A percentile compares a stretch with the other conserved stretches of the same genome.
These are phyloP conservation scores for Alexandromys fortis DNA, from an alignment of 2,113 vertebrate genomes.

Conservation along the genomic window DNA sequence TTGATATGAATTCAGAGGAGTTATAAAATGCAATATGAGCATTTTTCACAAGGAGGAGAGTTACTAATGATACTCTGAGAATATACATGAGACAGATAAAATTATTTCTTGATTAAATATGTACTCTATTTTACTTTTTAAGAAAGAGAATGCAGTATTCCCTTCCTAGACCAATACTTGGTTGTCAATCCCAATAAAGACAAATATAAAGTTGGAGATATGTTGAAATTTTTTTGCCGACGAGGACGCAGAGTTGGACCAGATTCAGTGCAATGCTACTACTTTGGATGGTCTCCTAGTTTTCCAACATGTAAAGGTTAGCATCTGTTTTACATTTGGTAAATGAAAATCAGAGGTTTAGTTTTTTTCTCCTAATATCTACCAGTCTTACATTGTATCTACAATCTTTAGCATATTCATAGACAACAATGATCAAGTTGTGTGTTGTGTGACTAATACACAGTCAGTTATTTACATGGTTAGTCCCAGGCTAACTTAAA, in stretches of 20 bases:
- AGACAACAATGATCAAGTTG: neutral
- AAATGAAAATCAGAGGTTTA: neutral
- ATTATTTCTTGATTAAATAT: neutral
- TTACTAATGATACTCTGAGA: neutral
- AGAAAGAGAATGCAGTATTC: constrained; percentile 79
- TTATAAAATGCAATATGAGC: neutral
- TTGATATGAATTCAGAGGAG: too few relatives aligned
- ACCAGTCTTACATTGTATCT: neutral
- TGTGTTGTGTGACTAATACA: neutral
- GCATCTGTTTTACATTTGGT: neutral
- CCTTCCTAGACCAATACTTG: fast-evolving
- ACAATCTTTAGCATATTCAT: too few relatives aligned
- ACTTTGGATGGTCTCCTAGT: constrained; percentile 86
- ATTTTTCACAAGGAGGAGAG: neutral
- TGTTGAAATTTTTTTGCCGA: constrained; percentile 82
- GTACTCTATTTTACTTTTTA: neutral
- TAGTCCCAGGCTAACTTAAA: too few relatives aligned
- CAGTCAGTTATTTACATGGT: too few relatives aligned
- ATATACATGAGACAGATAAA: neutral
- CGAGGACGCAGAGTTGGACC: constrained; percentile 73
- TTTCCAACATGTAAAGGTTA: constrained; percentile 85
- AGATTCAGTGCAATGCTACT: constrained; percentile 84
- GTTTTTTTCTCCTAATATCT: neutral
- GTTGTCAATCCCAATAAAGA: fast-evolving
- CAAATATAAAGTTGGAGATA: constrained; percentile 49